These are phyloP conservation scores for Drosophila monieri DNA, from an alignment of 2,888 invertebrate genomes.

Conservation along the genomic window DNA sequence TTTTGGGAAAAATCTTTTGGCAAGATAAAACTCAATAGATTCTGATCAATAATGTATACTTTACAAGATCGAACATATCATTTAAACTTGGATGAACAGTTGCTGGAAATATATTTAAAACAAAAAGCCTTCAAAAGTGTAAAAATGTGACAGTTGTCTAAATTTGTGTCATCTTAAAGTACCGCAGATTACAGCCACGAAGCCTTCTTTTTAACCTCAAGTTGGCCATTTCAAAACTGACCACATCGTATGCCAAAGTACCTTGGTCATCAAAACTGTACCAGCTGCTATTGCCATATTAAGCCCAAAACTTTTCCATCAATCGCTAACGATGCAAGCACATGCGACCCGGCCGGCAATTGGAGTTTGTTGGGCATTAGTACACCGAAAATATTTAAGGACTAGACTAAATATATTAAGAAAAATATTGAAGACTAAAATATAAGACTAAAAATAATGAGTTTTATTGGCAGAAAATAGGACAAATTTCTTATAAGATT, in stretches of 20 bases:
- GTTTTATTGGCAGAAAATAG: too few relatives aligned
- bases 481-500: too few relatives aligned
- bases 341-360: constrained; percentile 28
- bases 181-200: not conserved
- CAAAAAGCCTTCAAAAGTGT: not conserved
- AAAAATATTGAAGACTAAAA: not conserved
- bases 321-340: constrained; percentile 38
- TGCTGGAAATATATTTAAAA: not conserved
- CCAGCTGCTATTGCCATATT: constrained; percentile 43
- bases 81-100: too few relatives aligned
- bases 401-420: not conserved
- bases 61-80: too few relatives aligned
- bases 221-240: constrained; percentile 9
- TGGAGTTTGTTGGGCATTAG: not conserved
- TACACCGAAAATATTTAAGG: constrained; percentile 3
- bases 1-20: too few relatives aligned
- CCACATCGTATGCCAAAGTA: constrained; percentile 11
- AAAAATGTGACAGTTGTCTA: not conserved
- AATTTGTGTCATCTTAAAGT: not conserved
- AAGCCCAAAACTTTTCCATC: constrained; percentile 51
- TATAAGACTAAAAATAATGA: not conserved
- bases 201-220: not conserved
- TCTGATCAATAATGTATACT: too few relatives aligned
- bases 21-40: too few relatives aligned
- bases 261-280: constrained; percentile 26